Conservation (phyloP, 2,888 invertebrate species). For the Nymphalis c-album region DNA sequence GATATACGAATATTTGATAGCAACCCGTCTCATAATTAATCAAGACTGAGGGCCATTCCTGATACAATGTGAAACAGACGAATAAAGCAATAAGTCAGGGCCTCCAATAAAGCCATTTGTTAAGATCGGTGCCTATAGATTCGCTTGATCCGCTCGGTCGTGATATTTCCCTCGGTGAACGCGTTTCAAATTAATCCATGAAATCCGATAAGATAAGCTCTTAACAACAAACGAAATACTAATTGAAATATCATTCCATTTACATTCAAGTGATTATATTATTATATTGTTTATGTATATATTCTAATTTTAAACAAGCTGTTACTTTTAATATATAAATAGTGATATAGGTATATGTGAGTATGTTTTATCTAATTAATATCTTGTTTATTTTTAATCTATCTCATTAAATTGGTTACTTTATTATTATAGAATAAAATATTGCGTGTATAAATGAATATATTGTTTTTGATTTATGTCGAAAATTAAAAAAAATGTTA, state of each 20-base stretch:
- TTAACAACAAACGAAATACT: conserved; percentile 31
- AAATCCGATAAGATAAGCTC: conserved; percentile 32
- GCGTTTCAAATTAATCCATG: conserved; percentile 58
- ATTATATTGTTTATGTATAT: too few relatives aligned
- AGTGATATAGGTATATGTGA: too few relatives aligned
- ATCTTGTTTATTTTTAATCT: too few relatives aligned
- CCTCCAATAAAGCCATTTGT: conserved; percentile 67
- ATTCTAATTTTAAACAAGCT: too few relatives aligned
- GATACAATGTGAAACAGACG: conserved; percentile 46
- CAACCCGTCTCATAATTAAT: conserved; percentile 22
- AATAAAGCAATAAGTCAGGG: conserved; percentile 61
- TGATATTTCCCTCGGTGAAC: conserved; percentile 51
- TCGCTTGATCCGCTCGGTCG: conserved; percentile 44
- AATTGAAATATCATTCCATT: conserved; percentile 23
- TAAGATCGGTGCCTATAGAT: conserved; percentile 56
- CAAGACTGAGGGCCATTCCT: conserved; percentile 26
- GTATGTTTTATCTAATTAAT: too few relatives aligned
- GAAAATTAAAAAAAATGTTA: too few relatives aligned
- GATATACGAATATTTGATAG: conserved; percentile 8
- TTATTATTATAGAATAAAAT: too few relatives aligned
- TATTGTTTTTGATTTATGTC: too few relatives aligned
- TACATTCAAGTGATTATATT: neutral
- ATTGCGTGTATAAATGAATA: too few relatives aligned
- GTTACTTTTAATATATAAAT: too few relatives aligned
- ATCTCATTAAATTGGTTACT: too few relatives aligned